Evolutionary conservation across 1,140 invertebrate species (phyloP).

Genomic region (Pentalonia nigronervosa): DNA sequence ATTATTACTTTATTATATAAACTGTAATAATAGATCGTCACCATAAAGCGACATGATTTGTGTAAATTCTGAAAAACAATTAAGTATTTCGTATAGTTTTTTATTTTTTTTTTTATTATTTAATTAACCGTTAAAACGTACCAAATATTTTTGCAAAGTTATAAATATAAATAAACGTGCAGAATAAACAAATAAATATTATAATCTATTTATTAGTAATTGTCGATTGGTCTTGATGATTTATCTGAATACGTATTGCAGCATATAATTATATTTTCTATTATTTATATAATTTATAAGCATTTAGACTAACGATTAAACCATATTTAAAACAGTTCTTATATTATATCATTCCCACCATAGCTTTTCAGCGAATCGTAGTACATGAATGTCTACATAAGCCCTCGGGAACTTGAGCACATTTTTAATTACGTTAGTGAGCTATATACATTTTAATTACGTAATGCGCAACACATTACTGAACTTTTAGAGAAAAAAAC

Average conservation of each 20-base stretch:
- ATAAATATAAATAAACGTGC: background rate
- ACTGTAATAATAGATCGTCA: too few relatives aligned
- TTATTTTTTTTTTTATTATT: background rate
- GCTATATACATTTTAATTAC: conserved; percentile 6
- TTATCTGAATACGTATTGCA: background rate
- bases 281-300: conserved; percentile 4
- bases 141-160: background rate
- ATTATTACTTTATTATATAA: too few relatives aligned
- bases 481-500: background rate
- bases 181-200: background rate
- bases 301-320: background rate
- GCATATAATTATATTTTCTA: background rate
- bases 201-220: too few relatives aligned
- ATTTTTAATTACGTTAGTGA: conserved; percentile 19
- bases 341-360: background rate
- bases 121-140: background rate
- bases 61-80: background rate
- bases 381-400: background rate
- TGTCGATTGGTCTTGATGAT: background rate
- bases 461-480: background rate
- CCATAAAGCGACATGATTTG: background rate
- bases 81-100: background rate
- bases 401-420: background rate
- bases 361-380: background rate
- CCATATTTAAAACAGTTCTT: conserved; percentile 7